These are phyloP conservation scores for Apolygus lucorum DNA, from an alignment of 1,140 invertebrate genomes.

Conservation along the genomic window DNA sequence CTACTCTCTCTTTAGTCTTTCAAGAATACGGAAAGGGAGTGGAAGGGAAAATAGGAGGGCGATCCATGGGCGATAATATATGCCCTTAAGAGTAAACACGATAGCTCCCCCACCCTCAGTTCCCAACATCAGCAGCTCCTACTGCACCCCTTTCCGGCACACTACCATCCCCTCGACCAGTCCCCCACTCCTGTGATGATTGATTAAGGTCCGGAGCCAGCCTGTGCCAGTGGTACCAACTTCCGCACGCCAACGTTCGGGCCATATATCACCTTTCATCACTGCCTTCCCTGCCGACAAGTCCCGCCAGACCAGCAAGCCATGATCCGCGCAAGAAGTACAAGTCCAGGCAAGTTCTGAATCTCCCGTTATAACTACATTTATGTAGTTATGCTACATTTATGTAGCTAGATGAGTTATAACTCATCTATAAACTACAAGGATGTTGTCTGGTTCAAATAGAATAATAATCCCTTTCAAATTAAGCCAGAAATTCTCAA, in stretches of 20 bases:
- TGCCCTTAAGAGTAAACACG: not conserved
- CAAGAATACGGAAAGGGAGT: too few relatives aligned
- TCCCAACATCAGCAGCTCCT: not conserved
- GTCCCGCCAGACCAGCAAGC: slow-evolving; percentile 10
- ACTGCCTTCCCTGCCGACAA: not conserved
- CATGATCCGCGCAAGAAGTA: slow-evolving; percentile 19
- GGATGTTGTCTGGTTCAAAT: too few relatives aligned
- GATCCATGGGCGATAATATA: slow-evolving; percentile 1
- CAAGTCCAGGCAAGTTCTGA: slow-evolving; percentile 19
- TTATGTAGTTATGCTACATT: too few relatives aligned
- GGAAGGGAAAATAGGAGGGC: not conserved
- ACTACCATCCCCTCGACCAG: not conserved
- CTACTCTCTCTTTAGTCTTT: not conserved
- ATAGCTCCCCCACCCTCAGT: not conserved
- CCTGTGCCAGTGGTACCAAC: slow-evolving; percentile 1
- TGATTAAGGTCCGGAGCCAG: not conserved
- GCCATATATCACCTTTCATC: slow-evolving; percentile 3
- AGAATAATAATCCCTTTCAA: too few relatives aligned
- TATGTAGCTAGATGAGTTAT: too few relatives aligned
- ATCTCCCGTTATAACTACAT: too few relatives aligned
- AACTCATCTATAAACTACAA: too few relatives aligned
- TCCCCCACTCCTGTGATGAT: slow-evolving; percentile 3
- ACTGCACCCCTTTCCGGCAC: not conserved
- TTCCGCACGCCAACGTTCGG: not conserved
- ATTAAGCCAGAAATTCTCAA: too few relatives aligned